A percentile compares a stretch with the other conserved stretches of the same genome.
Conservation (phyloP, 2,113 vertebrate genomes). For the Odobenus rosmarus region DNA sequence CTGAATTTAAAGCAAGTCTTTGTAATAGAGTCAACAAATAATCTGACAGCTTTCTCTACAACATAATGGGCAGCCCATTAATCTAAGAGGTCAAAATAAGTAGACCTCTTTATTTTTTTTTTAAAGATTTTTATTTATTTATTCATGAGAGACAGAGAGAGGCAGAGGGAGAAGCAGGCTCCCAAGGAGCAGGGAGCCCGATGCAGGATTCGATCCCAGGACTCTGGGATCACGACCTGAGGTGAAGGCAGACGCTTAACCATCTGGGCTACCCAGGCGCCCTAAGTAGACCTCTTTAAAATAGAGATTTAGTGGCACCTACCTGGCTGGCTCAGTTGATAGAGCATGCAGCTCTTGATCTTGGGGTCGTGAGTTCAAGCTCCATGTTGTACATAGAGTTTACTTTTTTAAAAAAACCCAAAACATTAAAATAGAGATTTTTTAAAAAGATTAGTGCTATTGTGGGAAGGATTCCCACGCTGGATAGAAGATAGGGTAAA, state of each 20-base stretch:
- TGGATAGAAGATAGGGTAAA: background rate
- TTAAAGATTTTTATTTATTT: too few relatives aligned
- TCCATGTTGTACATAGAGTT: background rate
- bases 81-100: background rate
- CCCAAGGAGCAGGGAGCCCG: too few relatives aligned
- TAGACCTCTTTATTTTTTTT: background rate
- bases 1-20: background rate
- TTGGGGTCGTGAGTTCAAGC: background rate
- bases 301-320: background rate
- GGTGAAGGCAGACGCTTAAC: too few relatives aligned
- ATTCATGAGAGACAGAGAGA: too few relatives aligned
- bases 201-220: too few relatives aligned
- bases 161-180: too few relatives aligned
- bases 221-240: too few relatives aligned
- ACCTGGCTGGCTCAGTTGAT: background rate
- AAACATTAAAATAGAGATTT: background rate
- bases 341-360: background rate
- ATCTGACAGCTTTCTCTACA: background rate
- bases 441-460: background rate
- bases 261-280: too few relatives aligned
- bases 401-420: background rate
- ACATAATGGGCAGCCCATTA: background rate
- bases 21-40: background rate
- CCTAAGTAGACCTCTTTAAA: background rate
- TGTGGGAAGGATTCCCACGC: background rate